These are phyloP conservation scores for Botia almorhae DNA, from an alignment of 2,797 vertebrate genomes.

Conservation along the genomic window DNA sequence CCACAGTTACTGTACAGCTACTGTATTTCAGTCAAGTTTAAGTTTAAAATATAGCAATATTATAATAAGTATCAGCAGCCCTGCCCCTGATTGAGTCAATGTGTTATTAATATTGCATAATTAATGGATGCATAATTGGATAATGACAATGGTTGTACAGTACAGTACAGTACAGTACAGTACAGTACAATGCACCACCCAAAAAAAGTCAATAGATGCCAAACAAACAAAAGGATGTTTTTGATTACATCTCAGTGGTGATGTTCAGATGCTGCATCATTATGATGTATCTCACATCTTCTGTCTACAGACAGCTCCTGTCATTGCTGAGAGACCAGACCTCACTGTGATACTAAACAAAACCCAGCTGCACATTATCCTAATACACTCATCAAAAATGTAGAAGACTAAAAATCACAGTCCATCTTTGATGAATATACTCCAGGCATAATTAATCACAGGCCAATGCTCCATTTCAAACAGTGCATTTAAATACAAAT, in stretches of 20 bases:
- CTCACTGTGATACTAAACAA: slow-evolving; percentile 2
- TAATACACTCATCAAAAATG: not conserved
- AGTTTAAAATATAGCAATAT: not conserved
- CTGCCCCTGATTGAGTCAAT: not conserved
- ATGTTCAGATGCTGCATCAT: not conserved
- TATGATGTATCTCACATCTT: slow-evolving; percentile 31
- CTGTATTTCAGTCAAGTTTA: not conserved
- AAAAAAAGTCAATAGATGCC: not conserved
- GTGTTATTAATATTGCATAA: slow-evolving; percentile 11
- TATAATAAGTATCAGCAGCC: not conserved
- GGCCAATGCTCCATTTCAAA: not conserved
- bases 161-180: not conserved
- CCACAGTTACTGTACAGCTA: not conserved
- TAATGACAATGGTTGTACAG: not conserved
- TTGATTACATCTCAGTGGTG: not conserved
- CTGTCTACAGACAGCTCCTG: slow-evolving; percentile 1
- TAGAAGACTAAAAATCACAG: not conserved
- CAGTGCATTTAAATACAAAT: not conserved
- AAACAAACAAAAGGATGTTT: not conserved
- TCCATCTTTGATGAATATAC: not conserved
- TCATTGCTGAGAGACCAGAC: slow-evolving; percentile 2
- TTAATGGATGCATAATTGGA: not conserved
- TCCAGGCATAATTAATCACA: not conserved
- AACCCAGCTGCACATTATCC: not conserved
- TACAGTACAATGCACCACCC: not conserved